Evolutionary conservation across 2,113 vertebrate genomes (phyloP).

Genomic region (Ia io): DNA sequence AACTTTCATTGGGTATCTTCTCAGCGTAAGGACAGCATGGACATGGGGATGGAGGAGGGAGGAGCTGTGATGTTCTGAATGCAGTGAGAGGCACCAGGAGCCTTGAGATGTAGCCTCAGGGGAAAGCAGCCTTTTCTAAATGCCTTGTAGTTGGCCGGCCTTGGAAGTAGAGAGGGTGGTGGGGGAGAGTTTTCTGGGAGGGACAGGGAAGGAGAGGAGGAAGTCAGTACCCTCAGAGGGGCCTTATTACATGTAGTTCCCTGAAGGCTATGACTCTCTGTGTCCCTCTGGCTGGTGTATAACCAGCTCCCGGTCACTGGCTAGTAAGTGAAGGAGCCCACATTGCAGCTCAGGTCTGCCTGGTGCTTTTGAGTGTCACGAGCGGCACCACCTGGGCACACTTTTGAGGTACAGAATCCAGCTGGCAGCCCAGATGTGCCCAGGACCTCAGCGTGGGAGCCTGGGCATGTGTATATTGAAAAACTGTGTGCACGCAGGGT

Average conservation of each 20-base stretch:
- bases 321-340: background rate
- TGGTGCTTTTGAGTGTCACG: background rate
- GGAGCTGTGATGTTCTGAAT: accelerated
- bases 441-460: background rate
- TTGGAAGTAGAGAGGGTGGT: background rate
- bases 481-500: accelerated
- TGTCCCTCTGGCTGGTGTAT: background rate
- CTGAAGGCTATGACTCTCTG: too few species aligned
- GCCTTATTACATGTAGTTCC: accelerated
- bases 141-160: background rate
- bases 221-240: background rate
- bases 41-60: background rate
- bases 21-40: background rate
- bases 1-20: background rate
- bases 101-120: background rate
- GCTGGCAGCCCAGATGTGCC: background rate
- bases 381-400: background rate
- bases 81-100: accelerated
- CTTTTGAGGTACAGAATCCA: background rate
- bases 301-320: background rate
- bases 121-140: background rate
- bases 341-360: background rate
- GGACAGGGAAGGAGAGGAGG: background rate
- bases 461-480: background rate
- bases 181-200: background rate